These are phyloP conservation scores for Ectropis crepuscularia DNA, from an alignment of 2,888 invertebrate genomes.

Conservation along the genomic window DNA sequence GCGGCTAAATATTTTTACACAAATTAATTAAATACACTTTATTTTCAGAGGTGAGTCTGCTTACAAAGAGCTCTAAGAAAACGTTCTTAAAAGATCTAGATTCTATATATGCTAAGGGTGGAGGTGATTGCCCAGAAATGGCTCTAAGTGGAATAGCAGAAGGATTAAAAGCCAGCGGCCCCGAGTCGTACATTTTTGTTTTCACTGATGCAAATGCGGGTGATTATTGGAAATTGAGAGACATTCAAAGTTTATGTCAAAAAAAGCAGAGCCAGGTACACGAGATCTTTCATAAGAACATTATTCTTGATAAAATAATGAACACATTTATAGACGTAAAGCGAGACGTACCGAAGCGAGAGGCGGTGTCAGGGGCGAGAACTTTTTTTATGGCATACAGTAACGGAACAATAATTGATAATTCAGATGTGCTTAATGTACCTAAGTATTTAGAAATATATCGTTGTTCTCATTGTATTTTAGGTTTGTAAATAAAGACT, in stretches of 20 bases:
- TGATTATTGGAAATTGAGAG: constrained; percentile 28
- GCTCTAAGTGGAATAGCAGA: constrained; percentile 35
- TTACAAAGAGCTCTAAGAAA: constrained; percentile 16
- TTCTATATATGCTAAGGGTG: constrained; percentile 18
- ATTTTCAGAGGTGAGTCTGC: background rate
- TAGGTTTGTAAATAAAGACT: too few relatives aligned
- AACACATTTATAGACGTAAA: too few relatives aligned
- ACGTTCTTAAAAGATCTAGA: constrained; percentile 27
- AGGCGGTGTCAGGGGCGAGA: too few relatives aligned
- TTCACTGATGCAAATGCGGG: constrained; percentile 49
- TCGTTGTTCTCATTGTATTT: too few relatives aligned
- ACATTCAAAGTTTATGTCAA: constrained; percentile 39
- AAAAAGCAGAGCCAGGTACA: constrained; percentile 37
- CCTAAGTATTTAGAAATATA: too few relatives aligned
- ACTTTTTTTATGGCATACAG: too few relatives aligned
- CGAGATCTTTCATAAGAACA: background rate
- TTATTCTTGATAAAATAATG: too few relatives aligned
- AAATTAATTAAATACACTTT: background rate
- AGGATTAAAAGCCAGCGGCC: constrained; percentile 35
- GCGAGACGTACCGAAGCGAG: too few relatives aligned
- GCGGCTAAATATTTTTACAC: background rate
- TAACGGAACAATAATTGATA: too few relatives aligned
- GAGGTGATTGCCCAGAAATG: constrained; percentile 34
- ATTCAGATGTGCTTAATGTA: too few relatives aligned
- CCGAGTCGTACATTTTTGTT: constrained; percentile 42